phyloP scores from a whole-genome alignment of 2,888 invertebrate species.

The Scaptomyza polygonia region DNA sequence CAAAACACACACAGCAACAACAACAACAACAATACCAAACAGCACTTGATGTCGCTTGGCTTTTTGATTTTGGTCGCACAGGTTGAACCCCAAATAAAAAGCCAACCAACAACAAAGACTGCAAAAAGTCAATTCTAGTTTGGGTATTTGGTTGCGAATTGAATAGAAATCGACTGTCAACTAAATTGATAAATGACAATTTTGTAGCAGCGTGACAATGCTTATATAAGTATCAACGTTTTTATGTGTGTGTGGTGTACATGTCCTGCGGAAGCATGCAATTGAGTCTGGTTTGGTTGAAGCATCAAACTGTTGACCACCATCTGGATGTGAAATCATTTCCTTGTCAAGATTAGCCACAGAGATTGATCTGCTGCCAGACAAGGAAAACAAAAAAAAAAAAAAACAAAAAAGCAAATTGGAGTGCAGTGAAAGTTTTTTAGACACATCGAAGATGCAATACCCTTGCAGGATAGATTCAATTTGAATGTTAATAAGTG shows the following conservation, averaged over 20 bases:
- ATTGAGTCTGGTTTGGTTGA: conserved; percentile 46
- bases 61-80: conserved; percentile 38
- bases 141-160: conserved; percentile 55
- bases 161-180: conserved; percentile 82
- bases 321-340: conserved; percentile 55
- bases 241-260: conserved; percentile 9
- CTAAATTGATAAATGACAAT: conserved; percentile 81
- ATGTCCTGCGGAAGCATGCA: conserved; percentile 55
- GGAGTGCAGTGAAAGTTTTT: conserved; percentile 4
- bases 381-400: conserved; percentile 2
- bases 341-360: conserved; percentile 65
- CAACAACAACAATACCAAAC: no score
- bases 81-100: conserved; percentile 31
- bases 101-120: conserved; percentile 9
- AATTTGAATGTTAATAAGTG: neutral
- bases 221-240: conserved; percentile 24
- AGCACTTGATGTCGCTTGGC: conserved; percentile 23
- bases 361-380: conserved; percentile 60
- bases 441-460: neutral
- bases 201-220: conserved; percentile 62
- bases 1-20: conserved; percentile 21
- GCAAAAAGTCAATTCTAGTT: conserved; percentile 66
- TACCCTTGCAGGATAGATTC: neutral
- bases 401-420: neutral
- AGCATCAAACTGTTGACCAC: conserved; percentile 27